Conservation (phyloP, 2,797 vertebrate genomes). For the Pangasius krempfi region DNA sequence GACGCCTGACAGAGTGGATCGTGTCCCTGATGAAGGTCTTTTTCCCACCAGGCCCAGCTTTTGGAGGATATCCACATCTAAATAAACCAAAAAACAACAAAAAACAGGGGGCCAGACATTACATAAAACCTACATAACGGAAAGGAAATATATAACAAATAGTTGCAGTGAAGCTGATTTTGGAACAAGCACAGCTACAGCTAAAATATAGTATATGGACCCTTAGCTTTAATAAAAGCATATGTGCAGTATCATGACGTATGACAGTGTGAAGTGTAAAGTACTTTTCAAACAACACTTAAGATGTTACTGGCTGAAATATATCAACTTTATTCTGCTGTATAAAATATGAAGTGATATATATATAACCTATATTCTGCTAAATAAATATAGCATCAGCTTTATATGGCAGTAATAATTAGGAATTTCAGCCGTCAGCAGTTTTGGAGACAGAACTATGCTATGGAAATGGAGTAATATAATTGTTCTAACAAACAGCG, state of each 20-base stretch:
- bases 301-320: neutral
- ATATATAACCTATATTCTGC: neutral
- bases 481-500: neutral
- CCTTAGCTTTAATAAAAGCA: neutral
- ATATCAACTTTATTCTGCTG: constrained; percentile 4
- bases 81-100: constrained; percentile 54
- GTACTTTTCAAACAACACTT: neutral
- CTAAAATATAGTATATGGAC: neutral
- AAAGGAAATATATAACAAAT: neutral
- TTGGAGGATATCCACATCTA: constrained; percentile 96
- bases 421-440: neutral
- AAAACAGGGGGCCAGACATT: constrained; percentile 20
- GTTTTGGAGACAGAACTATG: neutral
- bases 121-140: neutral
- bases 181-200: neutral
- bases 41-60: constrained; percentile 86
- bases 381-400: neutral
- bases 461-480: neutral
- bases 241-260: neutral
- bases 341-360: neutral
- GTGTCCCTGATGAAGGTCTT: constrained; percentile 72
- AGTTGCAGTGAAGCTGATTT: neutral
- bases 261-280: neutral
- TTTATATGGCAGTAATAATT: constrained; percentile 16
- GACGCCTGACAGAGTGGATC: constrained; percentile 79